These are phyloP conservation scores for Nipponacmea schrenckii DNA, from an alignment of 2,888 invertebrate genomes.

Conservation along the genomic window DNA sequence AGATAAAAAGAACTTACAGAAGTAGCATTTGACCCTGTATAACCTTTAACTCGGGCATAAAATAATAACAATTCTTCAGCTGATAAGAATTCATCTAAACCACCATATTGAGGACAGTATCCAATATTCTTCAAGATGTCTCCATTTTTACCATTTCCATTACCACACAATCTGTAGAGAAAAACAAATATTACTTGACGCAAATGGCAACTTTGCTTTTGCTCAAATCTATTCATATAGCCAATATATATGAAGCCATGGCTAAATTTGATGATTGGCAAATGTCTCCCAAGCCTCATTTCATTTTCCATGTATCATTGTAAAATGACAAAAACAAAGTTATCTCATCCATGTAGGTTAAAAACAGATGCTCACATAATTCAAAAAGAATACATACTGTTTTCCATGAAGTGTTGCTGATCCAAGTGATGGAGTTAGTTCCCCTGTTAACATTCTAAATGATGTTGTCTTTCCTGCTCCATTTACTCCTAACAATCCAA, in stretches of 20 bases:
- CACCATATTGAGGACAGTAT: conserved; percentile 70
- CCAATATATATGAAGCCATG: too few relatives aligned
- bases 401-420: conserved; percentile 55
- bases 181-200: too few relatives aligned
- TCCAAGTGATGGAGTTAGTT: conserved; percentile 61
- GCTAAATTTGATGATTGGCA: too few relatives aligned
- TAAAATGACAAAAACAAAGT: too few relatives aligned
- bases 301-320: too few relatives aligned
- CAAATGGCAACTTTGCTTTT: too few relatives aligned
- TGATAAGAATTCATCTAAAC: conserved; percentile 67
- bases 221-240: too few relatives aligned
- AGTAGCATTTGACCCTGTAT: conserved; percentile 38
- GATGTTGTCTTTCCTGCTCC: conserved; percentile 70
- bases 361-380: too few relatives aligned
- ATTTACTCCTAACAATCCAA: conserved; percentile 69
- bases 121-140: conserved; percentile 56
- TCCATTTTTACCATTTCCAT: background rate
- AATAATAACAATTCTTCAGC: conserved; percentile 65
- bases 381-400: conserved; percentile 34
- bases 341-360: too few relatives aligned
- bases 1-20: conserved; percentile 7
- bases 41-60: conserved; percentile 66
- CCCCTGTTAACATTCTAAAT: conserved; percentile 68
- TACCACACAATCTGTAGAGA: background rate
- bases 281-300: too few relatives aligned